These are phyloP conservation scores for Caenorhabditis elegans DNA, from an alignment of 1,140 invertebrate species.

Conservation along the genomic window DNA sequence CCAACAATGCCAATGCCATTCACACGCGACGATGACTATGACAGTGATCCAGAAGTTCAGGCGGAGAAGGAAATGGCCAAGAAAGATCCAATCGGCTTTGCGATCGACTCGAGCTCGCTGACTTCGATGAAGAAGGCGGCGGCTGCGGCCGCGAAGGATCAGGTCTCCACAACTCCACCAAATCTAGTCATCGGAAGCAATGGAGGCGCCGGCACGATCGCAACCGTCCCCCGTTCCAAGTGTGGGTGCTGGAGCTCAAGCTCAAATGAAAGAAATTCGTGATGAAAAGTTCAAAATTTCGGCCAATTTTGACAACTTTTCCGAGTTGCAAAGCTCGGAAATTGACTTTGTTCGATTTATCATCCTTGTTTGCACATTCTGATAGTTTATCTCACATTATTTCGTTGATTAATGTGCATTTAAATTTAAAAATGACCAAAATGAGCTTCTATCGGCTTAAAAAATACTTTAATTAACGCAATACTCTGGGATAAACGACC, in stretches of 20 bases:
- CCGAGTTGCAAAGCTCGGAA: too few species aligned
- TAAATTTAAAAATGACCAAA: too few species aligned
- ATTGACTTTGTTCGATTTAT: too few species aligned
- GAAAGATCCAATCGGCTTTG: neutral
- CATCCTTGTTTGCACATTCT: too few species aligned
- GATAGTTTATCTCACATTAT: neutral
- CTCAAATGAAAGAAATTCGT: too few species aligned
- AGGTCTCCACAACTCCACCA: neutral
- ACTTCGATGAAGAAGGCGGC: neutral
- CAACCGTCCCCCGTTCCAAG: neutral
- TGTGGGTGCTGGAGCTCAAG: too few species aligned
- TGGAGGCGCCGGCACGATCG: neutral
- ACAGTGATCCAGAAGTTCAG: neutral
- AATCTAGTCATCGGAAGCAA: neutral
- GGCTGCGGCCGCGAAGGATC: neutral
- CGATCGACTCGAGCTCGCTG: neutral
- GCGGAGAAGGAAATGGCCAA: conserved; percentile 19
- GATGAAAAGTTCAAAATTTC: too few species aligned
- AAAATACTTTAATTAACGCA: too few species aligned
- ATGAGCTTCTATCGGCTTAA: too few species aligned
- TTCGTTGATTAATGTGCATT: too few species aligned
- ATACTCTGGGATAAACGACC: too few species aligned
- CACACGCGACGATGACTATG: neutral
- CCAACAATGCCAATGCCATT: neutral
- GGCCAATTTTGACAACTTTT: too few species aligned